Evolutionary conservation across 2,113 vertebrate species (phyloP).

Genomic region (Perca schrenkii): DNA sequence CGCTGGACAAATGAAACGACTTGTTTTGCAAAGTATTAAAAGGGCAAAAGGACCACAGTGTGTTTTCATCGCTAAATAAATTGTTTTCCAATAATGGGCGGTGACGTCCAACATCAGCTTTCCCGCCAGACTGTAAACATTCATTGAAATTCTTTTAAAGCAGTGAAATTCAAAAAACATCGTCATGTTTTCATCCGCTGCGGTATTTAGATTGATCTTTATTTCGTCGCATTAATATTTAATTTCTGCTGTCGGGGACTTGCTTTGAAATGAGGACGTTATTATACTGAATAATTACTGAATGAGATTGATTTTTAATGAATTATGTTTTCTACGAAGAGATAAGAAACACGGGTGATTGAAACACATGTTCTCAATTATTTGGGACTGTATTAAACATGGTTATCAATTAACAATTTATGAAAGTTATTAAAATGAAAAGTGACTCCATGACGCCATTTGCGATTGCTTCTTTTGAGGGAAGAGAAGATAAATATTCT

Average conservation of each 20-base stretch:
- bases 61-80: constrained; percentile 26
- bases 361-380: neutral
- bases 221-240: constrained; percentile 54
- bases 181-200: constrained; percentile 34
- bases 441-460: neutral
- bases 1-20: constrained; percentile 25
- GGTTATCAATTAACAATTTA: constrained; percentile 18
- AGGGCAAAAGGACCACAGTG: neutral
- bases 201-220: constrained; percentile 22
- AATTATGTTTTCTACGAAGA: constrained; percentile 14
- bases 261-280: constrained; percentile 34
- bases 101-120: constrained; percentile 19
- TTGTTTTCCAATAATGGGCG: constrained; percentile 26
- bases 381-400: constrained; percentile 13
- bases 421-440: constrained; percentile 11
- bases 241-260: constrained; percentile 26
- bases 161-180: constrained; percentile 38
- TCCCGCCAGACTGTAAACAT: constrained; percentile 47
- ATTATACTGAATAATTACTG: constrained; percentile 22
- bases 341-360: constrained; percentile 13
- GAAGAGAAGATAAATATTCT: neutral
- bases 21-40: constrained; percentile 43
- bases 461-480: neutral
- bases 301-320: constrained; percentile 32
- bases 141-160: constrained; percentile 46